phyloP scores from a whole-genome alignment of 2,888 invertebrate genomes.

The Phengaris arion region DNA sequence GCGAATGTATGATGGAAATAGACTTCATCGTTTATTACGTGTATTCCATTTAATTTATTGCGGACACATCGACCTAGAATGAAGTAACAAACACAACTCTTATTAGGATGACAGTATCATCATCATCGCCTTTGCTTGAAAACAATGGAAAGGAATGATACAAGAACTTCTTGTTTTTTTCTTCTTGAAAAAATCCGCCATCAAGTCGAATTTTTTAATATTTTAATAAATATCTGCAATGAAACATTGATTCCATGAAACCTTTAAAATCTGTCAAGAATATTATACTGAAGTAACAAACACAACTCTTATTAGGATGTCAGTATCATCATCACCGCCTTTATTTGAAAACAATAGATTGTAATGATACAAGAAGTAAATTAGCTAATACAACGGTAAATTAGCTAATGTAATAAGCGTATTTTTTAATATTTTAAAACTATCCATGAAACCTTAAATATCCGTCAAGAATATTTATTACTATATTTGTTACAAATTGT shows the following conservation, averaged over 20 bases:
- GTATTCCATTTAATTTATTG: conserved; percentile 20
- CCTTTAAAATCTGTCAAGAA: too few species aligned
- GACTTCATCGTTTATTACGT: conserved; percentile 47
- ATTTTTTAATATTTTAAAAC: too few species aligned
- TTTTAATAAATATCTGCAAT: too few species aligned
- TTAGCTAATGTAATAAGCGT: too few species aligned
- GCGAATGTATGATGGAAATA: conserved; percentile 50
- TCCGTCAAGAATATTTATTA: too few species aligned
- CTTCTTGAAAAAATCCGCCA: too few species aligned
- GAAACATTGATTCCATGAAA: too few species aligned
- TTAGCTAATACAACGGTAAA: too few species aligned
- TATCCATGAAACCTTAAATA: too few species aligned
- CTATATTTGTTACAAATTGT: not conserved
- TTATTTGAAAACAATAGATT: not conserved
- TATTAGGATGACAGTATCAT: conserved; percentile 5
- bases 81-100: conserved; percentile 3
- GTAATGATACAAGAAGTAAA: not conserved
- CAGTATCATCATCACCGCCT: not conserved
- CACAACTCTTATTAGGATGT: not conserved
- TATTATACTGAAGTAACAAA: conserved; percentile 15
- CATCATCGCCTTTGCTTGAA: not conserved
- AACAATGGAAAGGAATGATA: not conserved
- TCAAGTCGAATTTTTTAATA: too few species aligned
- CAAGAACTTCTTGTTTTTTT: too few species aligned
- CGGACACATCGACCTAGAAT: conserved; percentile 19